These are phyloP conservation scores for Cylloceria caligata DNA, from an alignment of 2,888 invertebrate species.

Conservation along the genomic window DNA sequence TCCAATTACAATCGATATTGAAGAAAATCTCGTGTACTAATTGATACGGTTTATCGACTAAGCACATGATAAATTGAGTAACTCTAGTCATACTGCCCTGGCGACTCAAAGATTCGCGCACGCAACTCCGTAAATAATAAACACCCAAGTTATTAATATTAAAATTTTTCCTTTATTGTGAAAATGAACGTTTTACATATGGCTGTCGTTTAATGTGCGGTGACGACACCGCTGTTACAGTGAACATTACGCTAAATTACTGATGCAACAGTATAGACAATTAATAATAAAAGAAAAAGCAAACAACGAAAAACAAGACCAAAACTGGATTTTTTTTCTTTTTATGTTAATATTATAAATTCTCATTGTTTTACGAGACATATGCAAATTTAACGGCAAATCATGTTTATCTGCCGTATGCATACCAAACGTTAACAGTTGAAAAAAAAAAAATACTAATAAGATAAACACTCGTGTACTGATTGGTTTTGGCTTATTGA, in stretches of 20 bases:
- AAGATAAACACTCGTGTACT: constrained; percentile 47
- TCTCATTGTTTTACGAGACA: constrained; percentile 29
- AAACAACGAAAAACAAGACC: constrained; percentile 62
- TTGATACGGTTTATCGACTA: no score
- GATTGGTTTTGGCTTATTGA: constrained; percentile 34
- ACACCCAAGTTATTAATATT: constrained; percentile 56
- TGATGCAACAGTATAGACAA: constrained; percentile 70
- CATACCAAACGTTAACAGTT: constrained; percentile 33
- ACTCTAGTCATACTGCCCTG: no score
- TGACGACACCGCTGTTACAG: constrained; percentile 72
- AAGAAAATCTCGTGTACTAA: no score
- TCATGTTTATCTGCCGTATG: neutral
- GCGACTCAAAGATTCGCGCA: no score
- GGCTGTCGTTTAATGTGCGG: constrained; percentile 75
- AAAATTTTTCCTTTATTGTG: constrained; percentile 71
- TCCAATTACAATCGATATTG: no score
- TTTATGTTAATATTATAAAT: constrained; percentile 45
- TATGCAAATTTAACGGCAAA: neutral
- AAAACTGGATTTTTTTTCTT: constrained; percentile 48
- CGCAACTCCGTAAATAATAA: neutral
- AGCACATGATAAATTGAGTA: no score
- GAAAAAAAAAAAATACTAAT: constrained; percentile 16
- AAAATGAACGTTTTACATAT: constrained; percentile 81
- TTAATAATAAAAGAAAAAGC: constrained; percentile 60
- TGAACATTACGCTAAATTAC: constrained; percentile 76